Evolutionary conservation across 2,113 vertebrate genomes (phyloP).

Genomic region (Petrocephalus microphthalmus): DNA sequence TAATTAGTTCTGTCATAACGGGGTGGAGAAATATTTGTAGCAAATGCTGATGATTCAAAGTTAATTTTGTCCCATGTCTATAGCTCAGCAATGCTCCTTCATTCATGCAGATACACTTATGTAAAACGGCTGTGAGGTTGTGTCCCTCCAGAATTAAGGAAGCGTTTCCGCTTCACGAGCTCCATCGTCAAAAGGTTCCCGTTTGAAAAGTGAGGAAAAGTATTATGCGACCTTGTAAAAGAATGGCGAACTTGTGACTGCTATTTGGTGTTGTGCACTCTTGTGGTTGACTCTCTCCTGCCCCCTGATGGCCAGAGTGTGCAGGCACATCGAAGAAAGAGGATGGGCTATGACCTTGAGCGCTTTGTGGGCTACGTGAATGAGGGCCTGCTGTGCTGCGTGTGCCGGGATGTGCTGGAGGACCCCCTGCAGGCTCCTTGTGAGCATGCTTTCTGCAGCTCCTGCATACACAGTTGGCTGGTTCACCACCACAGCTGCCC

Average conservation of each 20-base stretch:
- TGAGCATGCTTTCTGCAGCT: slow-evolving; percentile 77
- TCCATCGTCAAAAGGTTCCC: neutral
- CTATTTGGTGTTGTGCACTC: neutral
- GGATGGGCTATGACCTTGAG: slow-evolving; percentile 82
- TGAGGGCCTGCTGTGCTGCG: slow-evolving; percentile 78
- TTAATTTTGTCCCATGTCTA: neutral
- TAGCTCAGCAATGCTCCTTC: neutral
- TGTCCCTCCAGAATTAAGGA: neutral
- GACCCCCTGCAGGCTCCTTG: slow-evolving; percentile 82
- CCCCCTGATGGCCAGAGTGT: neutral
- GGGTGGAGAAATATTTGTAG: neutral
- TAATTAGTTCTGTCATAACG: neutral
- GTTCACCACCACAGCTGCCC: slow-evolving; percentile 76
- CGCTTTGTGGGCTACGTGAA: slow-evolving; percentile 83
- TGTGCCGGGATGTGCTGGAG: slow-evolving; percentile 77
- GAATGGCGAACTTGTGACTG: neutral
- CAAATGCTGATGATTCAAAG: neutral
- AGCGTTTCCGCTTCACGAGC: neutral
- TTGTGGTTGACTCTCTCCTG: neutral
- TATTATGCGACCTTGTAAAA: neutral
- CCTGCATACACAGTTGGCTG: slow-evolving; percentile 79
- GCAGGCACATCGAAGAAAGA: slow-evolving; percentile 14
- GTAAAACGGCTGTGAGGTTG: neutral
- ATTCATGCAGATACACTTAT: neutral
- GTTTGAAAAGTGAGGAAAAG: neutral